Base-by-base conservation (phyloP, 2,888 invertebrate species). In the Plemyria rubiginata region DNA sequence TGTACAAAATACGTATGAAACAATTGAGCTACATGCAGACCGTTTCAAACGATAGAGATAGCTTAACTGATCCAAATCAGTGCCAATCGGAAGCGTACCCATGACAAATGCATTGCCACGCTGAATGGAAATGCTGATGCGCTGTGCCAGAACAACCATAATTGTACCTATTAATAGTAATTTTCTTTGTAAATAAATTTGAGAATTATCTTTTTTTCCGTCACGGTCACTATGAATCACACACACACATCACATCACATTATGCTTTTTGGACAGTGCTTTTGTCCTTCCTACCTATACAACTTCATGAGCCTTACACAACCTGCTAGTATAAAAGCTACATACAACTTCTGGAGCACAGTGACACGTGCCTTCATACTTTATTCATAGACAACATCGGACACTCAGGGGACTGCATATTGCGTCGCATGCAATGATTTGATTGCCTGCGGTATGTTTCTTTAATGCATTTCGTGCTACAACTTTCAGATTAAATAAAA, bases 301-400 rank as follows among this genome's bases (percentile, higher is more conserved):
- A n/a, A 46, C 29, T 49, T 45, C 38, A 60, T 11, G 28, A 48
- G 52, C 16, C 16, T 54, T 32, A 32, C 49, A 54, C 49, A 38
- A 56, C 46, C 48, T 64, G 41, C 50, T 43, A 16, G 43, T 54
- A 62, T 54, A 65, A 68, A 58, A 67, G 62, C 62, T 58, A 28
- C 12, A n/a, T 46, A 52, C 74, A 71, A 74, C 76, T n/a, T 77
- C 71, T 74, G 70, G 76, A 73, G 70, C 70, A 68, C 66, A 54
- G 62, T 54, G 70, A 79, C 82, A 82, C 82, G 77, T 82, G 82
- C 70, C 76, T 67, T 71, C 75, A 85, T 88, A 83, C 86, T 79
- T 86, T 87, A 88, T 88, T 88, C 87, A 88, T 85, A 75, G 71
- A 70, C 70, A 73, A 60, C 70, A 69, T 70, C 67, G 48, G 55